Evolutionary conservation across 2,888 invertebrate genomes (phyloP), one percentile per base, ranked within the genome.

Genomic region (Galeruca laticollis): DNA sequence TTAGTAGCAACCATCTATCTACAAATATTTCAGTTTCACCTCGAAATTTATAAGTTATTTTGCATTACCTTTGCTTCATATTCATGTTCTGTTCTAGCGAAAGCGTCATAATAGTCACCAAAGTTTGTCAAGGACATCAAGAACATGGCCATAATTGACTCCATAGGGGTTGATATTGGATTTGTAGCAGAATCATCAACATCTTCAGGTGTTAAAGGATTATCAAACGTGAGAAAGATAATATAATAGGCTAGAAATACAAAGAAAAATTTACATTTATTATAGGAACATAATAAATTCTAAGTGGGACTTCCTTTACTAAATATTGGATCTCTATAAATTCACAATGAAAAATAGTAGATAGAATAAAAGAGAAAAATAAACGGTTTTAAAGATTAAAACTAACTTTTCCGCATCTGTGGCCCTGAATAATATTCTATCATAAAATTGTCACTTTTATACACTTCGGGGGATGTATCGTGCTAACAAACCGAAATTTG

Each of bases 71-170:
- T 97, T 13, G 95, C 96, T 81, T 95, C 93, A 73, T 91, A 90
- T 83, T 95, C 95, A 83, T 97, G 95, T 79, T 94, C 92, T 0
- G 97, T 96, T 77, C 92, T 90, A 75, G 94, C 94, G 84, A 98
- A 96, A 0, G 96, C 95, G 37, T 92, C 91, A 82, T 96, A 99
- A 83, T 98, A 97, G 82, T 97, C 96, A 0, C 95, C 97, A 84
- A 99, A 98, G 78, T 97, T 97, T 1, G 98, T 97, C 79, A 99
- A 89, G 0, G 98, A 99, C 96, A 99, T 98, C 65, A 99, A 90
- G 84, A 99, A 99, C 96, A 99, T 98, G 0, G 97, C 97, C 90
- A 99, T 96, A 40, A 98, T 90, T 15, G 97, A 95, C 86, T 98
- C 98, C 87, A 94, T 93, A 0, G 98, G 96, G 31, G 95, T 94